Percentiles rank a stretch among this genome's conserved stretches.
Conservation (phyloP, 2,888 invertebrate genomes). For the Drosophila histrio region DNA sequence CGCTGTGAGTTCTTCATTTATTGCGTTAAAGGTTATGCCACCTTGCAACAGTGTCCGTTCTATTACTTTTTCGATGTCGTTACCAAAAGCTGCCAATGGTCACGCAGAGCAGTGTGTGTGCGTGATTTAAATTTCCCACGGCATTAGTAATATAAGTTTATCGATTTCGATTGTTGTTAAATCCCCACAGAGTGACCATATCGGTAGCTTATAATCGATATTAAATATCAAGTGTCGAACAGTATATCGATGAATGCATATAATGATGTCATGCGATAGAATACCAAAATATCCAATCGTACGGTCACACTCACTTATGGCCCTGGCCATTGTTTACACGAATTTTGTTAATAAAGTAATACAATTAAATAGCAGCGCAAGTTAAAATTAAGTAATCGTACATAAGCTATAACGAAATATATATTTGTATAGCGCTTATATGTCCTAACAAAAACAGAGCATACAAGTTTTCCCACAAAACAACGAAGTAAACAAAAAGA, state of each 20-base stretch:
- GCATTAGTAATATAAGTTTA: conserved; percentile 10
- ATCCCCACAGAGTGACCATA: conserved; percentile 23
- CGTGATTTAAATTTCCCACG: conserved; percentile 67
- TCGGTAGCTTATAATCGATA: conserved; percentile 36
- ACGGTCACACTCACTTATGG: conserved; percentile 27
- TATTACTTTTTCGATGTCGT: conserved; percentile 81
- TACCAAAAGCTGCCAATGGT: conserved; percentile 77
- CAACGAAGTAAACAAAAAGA: conserved; percentile 21
- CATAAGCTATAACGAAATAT: background rate
- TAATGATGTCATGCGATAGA: conserved; percentile 46
- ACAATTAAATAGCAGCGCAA: conserved; percentile 8
- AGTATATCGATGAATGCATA: conserved; percentile 17
- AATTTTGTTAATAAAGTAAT: conserved; percentile 29
- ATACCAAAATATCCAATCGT: conserved; percentile 10
- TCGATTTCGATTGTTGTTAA: conserved; percentile 11
- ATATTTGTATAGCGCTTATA: conserved; percentile 12
- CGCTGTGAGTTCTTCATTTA: conserved; percentile 82
- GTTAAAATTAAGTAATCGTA: background rate
- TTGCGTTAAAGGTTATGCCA: conserved; percentile 82
- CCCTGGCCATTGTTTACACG: conserved; percentile 45
- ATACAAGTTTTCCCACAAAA: conserved; percentile 21
- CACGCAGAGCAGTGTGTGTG: conserved; percentile 77
- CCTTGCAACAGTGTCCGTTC: conserved; percentile 82
- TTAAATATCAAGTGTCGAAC: conserved; percentile 12
- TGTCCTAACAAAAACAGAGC: conserved; percentile 12